Percentiles rank a stretch among this genome's conserved stretches.
phyloP scores from a whole-genome alignment of 2,888 invertebrate species.

The Drosophila subsilvestris region DNA sequence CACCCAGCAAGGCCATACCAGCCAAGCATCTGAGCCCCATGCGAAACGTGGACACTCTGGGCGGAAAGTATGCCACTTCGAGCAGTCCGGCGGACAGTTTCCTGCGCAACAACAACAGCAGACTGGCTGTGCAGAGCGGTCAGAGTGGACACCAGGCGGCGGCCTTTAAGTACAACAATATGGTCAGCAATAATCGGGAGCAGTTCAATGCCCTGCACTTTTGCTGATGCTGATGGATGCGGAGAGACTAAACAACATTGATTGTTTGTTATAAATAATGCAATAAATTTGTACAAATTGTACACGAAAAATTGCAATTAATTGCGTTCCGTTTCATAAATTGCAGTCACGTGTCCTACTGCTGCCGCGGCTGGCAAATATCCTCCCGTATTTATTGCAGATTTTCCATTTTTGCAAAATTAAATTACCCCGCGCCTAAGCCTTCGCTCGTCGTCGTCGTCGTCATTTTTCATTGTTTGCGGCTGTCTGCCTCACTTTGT shows the following conservation, averaged over 20 bases:
- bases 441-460: constrained; percentile 55
- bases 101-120: constrained; percentile 23
- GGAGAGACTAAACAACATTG: constrained; percentile 2
- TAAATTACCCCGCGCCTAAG: constrained; percentile 58
- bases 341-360: constrained; percentile 68
- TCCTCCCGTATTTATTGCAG: constrained; percentile 40
- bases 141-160: constrained; percentile 9
- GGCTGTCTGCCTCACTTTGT: constrained; percentile 76
- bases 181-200: constrained; percentile 81
- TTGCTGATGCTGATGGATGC: constrained; percentile 61
- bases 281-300: constrained; percentile 38
- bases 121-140: constrained; percentile 47
- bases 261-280: constrained; percentile 55
- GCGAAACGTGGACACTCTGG: constrained; percentile 57
- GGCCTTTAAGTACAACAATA: constrained; percentile 79
- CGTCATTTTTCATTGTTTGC: constrained; percentile 78
- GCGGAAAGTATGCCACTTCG: constrained; percentile 61
- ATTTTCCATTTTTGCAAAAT: constrained; percentile 49
- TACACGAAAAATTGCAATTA: constrained; percentile 51
- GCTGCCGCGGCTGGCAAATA: constrained; percentile 9
- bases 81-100: constrained; percentile 69
- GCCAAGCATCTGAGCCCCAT: constrained; percentile 80
- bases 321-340: constrained; percentile 60
- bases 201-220: constrained; percentile 82
- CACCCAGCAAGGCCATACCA: constrained; percentile 70